Conservation (phyloP, 1,140 invertebrate species). For the Megalopta genalis region DNA sequence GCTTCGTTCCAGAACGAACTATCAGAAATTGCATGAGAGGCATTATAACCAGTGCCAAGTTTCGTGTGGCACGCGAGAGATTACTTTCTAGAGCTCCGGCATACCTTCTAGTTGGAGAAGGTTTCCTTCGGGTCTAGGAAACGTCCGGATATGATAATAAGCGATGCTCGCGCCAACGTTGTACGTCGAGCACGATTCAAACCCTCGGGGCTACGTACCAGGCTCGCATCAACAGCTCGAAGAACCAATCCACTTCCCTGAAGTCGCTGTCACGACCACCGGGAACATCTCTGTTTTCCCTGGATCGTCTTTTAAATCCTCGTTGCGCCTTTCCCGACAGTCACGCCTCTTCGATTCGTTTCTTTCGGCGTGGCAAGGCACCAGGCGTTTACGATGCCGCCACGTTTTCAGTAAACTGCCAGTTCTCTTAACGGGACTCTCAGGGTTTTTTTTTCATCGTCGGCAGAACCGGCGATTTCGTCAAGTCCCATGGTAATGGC, state of each 20-base stretch:
- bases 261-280: slow-evolving; percentile 67
- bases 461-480: too few relatives aligned
- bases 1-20: slow-evolving; percentile 1
- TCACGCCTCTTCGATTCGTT: slow-evolving; percentile 55
- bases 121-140: slow-evolving; percentile 64
- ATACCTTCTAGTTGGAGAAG: slow-evolving; percentile 42
- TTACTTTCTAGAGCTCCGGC: slow-evolving; percentile 43
- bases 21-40: slow-evolving; percentile 29
- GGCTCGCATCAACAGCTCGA: slow-evolving; percentile 57
- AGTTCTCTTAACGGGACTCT: background rate
- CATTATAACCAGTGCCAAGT: slow-evolving; percentile 44
- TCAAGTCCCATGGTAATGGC: too few relatives aligned
- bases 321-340: slow-evolving; percentile 37
- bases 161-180: slow-evolving; percentile 66
- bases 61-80: slow-evolving; percentile 45
- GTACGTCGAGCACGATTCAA: slow-evolving; percentile 62
- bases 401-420: slow-evolving; percentile 37
- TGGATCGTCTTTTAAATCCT: slow-evolving; percentile 53
- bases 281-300: slow-evolving; percentile 62
- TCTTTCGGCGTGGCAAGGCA: slow-evolving; percentile 14
- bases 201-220: slow-evolving; percentile 56
- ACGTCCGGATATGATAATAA: slow-evolving; percentile 70
- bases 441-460: too few relatives aligned
- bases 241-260: slow-evolving; percentile 64
- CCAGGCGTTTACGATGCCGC: slow-evolving; percentile 24